A percentile compares a stretch with the other conserved stretches of the same genome.
phyloP scores from a whole-genome alignment of 2,888 invertebrate genomes.

The Glaucopsyche alexis region DNA sequence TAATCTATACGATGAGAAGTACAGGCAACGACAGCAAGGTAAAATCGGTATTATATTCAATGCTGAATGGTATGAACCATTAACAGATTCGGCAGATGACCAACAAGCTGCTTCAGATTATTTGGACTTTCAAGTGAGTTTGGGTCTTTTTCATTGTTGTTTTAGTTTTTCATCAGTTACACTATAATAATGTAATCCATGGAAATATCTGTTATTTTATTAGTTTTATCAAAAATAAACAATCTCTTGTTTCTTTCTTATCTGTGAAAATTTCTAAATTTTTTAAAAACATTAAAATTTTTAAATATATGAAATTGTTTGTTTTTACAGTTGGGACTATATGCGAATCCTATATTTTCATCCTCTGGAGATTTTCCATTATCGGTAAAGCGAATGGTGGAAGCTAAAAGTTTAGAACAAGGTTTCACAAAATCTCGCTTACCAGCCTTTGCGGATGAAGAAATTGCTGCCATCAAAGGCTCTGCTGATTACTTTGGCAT shows the following conservation, averaged over 20 bases:
- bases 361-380: not conserved
- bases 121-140: slow-evolving; percentile 36
- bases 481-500: not conserved
- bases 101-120: slow-evolving; percentile 36
- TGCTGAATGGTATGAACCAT: slow-evolving; percentile 53
- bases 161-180: too few relatives aligned
- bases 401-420: not conserved
- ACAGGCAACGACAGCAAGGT: slow-evolving; percentile 47
- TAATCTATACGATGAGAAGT: slow-evolving; percentile 57
- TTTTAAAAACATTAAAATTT: too few relatives aligned
- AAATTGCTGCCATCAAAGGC: not conserved
- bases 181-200: too few relatives aligned
- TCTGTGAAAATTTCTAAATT: too few relatives aligned
- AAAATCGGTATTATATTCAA: slow-evolving; percentile 41
- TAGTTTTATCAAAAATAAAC: too few relatives aligned
- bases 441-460: not conserved
- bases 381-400: not conserved
- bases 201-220: too few relatives aligned
- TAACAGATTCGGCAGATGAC: slow-evolving; percentile 34
- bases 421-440: not conserved
- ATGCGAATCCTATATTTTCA: slow-evolving; percentile 2
- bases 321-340: not conserved
- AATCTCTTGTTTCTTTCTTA: too few relatives aligned
- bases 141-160: not conserved
- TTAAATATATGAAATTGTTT: too few relatives aligned